phyloP scores from a whole-genome alignment of 2,888 invertebrate species.

The Tetranychus truncatus region DNA sequence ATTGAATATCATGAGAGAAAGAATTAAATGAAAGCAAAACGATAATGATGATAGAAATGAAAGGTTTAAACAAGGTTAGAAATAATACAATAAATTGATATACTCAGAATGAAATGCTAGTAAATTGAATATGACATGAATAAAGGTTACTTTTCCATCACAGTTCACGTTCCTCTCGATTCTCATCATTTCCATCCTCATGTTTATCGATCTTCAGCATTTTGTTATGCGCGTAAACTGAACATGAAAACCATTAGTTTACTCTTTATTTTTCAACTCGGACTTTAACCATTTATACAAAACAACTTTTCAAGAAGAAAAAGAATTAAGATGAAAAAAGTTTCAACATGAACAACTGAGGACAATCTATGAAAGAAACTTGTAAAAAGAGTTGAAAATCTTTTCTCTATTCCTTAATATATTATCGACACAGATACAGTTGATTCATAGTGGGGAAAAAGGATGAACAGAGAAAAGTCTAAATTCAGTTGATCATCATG shows the following conservation, averaged over 20 bases:
- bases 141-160: not conserved
- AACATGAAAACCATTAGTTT: not conserved
- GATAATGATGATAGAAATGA: not conserved
- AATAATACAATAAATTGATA: not conserved
- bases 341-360: not conserved
- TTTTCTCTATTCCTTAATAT: no score
- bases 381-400: no score
- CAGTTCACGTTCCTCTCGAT: not conserved
- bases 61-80: not conserved
- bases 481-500: not conserved
- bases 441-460: not conserved
- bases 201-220: not conserved
- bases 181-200: not conserved
- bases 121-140: conserved; percentile 1
- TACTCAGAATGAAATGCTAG: not conserved
- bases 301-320: not conserved
- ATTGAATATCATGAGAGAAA: not conserved
- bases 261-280: not conserved
- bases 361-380: not conserved
- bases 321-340: not conserved
- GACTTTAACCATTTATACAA: not conserved
- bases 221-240: not conserved
- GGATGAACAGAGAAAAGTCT: not conserved
- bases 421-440: not conserved
- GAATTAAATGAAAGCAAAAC: not conserved